Percentiles rank a stretch among this genome's conserved stretches.
Conservation (phyloP, 2,797 vertebrate species). For the Miopithecus talapoin region DNA sequence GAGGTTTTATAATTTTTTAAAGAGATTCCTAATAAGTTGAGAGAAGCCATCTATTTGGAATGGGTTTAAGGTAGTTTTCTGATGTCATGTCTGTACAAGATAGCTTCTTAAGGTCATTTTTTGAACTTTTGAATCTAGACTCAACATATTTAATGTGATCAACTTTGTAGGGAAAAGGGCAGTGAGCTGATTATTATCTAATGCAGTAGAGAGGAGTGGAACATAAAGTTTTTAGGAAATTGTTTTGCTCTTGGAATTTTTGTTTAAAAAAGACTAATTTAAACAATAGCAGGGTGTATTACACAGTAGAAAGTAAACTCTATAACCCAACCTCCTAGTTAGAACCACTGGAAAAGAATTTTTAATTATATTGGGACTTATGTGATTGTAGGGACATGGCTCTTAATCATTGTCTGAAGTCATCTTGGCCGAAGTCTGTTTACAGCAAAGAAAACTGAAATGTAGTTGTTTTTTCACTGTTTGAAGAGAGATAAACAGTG, state of each 20-base stretch:
- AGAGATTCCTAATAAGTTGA: not conserved
- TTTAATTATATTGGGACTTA: not conserved
- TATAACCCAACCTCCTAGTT: not conserved
- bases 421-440: not conserved
- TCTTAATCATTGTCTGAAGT: not conserved
- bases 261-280: conserved; percentile 12
- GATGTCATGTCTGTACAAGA: not conserved
- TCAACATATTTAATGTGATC: not conserved
- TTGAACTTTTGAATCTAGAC: not conserved
- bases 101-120: not conserved
- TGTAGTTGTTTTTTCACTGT: not conserved
- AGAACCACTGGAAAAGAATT: not conserved
- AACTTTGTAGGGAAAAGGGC: not conserved
- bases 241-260: conserved; percentile 21
- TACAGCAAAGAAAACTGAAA: not conserved
- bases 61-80: not conserved
- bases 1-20: not conserved
- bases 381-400: not conserved
- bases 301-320: not conserved
- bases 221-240: conserved; percentile 13
- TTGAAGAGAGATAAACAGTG: not conserved
- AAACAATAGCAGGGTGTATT: not conserved
- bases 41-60: not conserved
- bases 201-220: not conserved
- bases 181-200: not conserved